Percentiles rank a stretch among this genome's conserved stretches.
Evolutionary conservation across 2,797 vertebrate species (phyloP).

Genomic region (Buceros bicornis): DNA sequence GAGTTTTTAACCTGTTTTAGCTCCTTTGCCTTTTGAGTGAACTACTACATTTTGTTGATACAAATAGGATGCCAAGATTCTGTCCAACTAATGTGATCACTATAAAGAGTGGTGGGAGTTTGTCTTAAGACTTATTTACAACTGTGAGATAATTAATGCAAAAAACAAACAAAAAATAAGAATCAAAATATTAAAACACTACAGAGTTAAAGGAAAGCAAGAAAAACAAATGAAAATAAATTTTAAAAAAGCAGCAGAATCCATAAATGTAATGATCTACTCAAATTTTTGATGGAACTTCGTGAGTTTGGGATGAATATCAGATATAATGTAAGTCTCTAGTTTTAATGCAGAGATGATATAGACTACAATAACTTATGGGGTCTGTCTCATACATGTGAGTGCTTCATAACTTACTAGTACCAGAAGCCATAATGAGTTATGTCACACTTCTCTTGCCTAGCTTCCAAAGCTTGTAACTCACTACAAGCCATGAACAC

Average conservation of each 20-base stretch:
- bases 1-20: slow-evolving; percentile 54
- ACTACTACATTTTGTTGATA: slow-evolving; percentile 41
- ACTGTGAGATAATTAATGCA: slow-evolving; percentile 1
- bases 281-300: slow-evolving; percentile 73
- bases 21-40: slow-evolving; percentile 36
- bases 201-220: slow-evolving; percentile 34
- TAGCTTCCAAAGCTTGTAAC: slow-evolving; percentile 69
- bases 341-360: slow-evolving; percentile 76
- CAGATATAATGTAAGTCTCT: slow-evolving; percentile 60
- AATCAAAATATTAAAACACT: slow-evolving; percentile 47
- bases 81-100: slow-evolving; percentile 51
- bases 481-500: slow-evolving; percentile 54
- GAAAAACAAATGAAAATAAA: slow-evolving; percentile 47
- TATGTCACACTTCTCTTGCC: slow-evolving; percentile 67
- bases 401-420: slow-evolving; percentile 75
- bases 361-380: slow-evolving; percentile 71
- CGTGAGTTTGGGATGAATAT: slow-evolving; percentile 49
- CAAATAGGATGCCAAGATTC: slow-evolving; percentile 35
- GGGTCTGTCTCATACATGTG: slow-evolving; percentile 70
- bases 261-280: slow-evolving; percentile 60
- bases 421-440: slow-evolving; percentile 69
- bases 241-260: slow-evolving; percentile 35
- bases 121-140: slow-evolving; percentile 57
- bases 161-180: slow-evolving; percentile 12
- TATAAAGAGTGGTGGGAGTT: slow-evolving; percentile 25